Percentiles rank a stretch among this genome's conserved stretches.
These are phyloP conservation scores for Leptinotarsa lineolata DNA, from an alignment of 1,140 invertebrate genomes.

Conservation along the genomic window DNA sequence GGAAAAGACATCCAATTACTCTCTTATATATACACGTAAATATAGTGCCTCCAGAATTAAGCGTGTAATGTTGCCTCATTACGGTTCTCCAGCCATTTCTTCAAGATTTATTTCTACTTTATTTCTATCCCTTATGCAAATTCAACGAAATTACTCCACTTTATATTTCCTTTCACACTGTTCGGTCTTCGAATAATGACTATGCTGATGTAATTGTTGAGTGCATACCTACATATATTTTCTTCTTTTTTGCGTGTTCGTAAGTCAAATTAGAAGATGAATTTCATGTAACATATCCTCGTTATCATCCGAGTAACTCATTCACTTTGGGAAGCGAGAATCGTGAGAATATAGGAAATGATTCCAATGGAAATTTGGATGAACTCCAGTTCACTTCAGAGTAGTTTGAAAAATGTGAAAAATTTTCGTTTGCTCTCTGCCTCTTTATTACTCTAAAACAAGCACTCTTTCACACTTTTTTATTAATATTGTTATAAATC, in stretches of 20 bases:
- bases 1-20: conserved; percentile 8
- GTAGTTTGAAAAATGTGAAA: too few species aligned
- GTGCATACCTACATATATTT: conserved; percentile 6
- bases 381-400: too few species aligned
- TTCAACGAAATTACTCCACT: not conserved
- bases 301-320: too few species aligned
- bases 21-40: conserved; percentile 8
- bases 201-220: not conserved
- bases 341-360: too few species aligned
- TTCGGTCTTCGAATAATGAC: not conserved
- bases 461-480: too few species aligned
- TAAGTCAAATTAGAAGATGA: too few species aligned
- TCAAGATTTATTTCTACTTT: conserved; percentile 6
- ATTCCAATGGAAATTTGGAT: too few species aligned
- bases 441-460: too few species aligned
- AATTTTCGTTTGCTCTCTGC: too few species aligned
- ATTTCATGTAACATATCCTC: too few species aligned
- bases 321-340: too few species aligned
- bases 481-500: too few species aligned
- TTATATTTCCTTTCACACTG: conserved; percentile 6
- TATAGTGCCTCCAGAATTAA: conserved; percentile 8
- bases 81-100: conserved; percentile 7
- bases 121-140: conserved; percentile 8
- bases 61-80: conserved; percentile 5
- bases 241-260: not conserved